These are phyloP conservation scores for Tragelaphus imberbis DNA, from an alignment of 2,113 vertebrate genomes.

Conservation along the genomic window DNA sequence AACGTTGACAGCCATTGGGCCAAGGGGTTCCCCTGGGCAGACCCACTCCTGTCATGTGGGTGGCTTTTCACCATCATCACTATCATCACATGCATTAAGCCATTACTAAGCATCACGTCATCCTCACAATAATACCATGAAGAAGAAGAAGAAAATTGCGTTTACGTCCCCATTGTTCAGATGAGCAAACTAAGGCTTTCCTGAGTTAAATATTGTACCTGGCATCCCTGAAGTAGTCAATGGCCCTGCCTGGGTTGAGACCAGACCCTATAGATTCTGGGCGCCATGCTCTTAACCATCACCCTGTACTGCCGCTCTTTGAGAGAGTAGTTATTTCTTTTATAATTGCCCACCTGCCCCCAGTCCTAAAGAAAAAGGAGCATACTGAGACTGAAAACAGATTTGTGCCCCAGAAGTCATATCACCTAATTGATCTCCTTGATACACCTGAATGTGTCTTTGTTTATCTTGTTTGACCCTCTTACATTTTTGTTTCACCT, in stretches of 20 bases:
- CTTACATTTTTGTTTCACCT: neutral
- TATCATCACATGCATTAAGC: neutral
- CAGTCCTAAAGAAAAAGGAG: neutral
- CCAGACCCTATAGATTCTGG: neutral
- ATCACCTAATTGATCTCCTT: neutral
- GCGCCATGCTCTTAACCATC: neutral
- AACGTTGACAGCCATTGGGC: neutral
- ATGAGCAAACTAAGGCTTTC: neutral
- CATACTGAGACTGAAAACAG: neutral
- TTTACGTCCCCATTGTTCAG: neutral
- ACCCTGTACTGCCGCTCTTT: neutral
- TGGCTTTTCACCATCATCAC: neutral
- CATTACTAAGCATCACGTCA: neutral
- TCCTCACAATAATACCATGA: neutral
- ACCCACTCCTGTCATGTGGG: neutral
- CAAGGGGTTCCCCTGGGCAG: neutral
- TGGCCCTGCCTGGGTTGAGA: neutral
- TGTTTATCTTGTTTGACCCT: neutral
- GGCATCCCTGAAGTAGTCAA: neutral
- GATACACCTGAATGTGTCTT: neutral
- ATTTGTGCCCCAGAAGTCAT: neutral
- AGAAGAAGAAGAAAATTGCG: neutral
- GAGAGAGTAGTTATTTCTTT: neutral
- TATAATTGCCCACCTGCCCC: neutral
- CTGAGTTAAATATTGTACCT: neutral